phyloP scores from a whole-genome alignment of 2,113 vertebrate species.

The Ophthalmolycus amberensis region DNA sequence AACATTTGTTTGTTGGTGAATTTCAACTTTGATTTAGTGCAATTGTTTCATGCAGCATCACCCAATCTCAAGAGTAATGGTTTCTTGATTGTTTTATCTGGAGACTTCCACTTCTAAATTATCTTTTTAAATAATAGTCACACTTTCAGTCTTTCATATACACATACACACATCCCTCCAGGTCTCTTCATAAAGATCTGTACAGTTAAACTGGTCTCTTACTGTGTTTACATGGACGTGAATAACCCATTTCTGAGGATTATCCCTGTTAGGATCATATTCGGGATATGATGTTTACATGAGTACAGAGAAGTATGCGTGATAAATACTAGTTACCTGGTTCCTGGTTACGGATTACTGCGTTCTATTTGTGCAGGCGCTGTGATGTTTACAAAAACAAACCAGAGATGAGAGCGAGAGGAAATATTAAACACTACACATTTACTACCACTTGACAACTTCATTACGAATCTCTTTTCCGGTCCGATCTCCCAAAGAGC shows the following conservation, averaged over 20 bases:
- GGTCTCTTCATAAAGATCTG: conserved; percentile 28
- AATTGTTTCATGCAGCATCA: background rate
- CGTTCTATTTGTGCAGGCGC: too few species aligned
- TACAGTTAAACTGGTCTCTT: conserved; percentile 26
- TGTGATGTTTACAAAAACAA: background rate
- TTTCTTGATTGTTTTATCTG: background rate
- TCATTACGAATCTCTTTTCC: background rate
- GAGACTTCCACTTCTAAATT: background rate
- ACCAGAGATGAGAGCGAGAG: background rate
- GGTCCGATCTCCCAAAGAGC: background rate
- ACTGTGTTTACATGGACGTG: background rate
- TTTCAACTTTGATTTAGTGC: background rate
- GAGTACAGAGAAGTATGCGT: background rate
- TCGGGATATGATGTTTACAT: background rate
- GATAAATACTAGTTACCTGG: background rate
- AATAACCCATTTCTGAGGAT: background rate
- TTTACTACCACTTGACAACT: background rate
- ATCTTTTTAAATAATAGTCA: background rate
- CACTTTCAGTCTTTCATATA: background rate
- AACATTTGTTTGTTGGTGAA: background rate
- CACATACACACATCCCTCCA: background rate
- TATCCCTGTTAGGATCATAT: background rate
- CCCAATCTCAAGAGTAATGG: background rate
- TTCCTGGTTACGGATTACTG: background rate
- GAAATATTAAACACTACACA: background rate